Evolutionary conservation across 1,140 invertebrate genomes (phyloP).

Genomic region (Euura saliciscinereae): DNA sequence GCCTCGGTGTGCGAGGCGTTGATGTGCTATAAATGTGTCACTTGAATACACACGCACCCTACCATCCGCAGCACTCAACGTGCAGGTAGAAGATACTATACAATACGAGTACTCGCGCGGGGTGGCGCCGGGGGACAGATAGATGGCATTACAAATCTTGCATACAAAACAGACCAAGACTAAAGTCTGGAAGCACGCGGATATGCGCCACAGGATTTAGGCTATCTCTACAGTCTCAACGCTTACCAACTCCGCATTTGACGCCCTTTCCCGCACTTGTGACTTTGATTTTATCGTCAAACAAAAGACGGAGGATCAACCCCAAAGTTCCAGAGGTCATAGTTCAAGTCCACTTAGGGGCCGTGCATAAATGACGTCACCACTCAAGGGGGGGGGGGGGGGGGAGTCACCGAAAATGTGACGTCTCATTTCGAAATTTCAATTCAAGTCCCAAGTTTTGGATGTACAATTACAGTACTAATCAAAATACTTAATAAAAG

Average conservation of each 20-base stretch:
- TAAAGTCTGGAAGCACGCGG: slow-evolving; percentile 32
- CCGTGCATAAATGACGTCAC: too few species aligned
- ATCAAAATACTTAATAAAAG: too few species aligned
- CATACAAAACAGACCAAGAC: slow-evolving; percentile 41
- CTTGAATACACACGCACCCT: not conserved
- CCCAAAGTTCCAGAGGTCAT: too few species aligned
- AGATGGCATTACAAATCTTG: slow-evolving; percentile 32
- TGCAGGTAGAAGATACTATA: slow-evolving; percentile 25
- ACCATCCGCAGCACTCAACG: not conserved
- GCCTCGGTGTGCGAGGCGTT: not conserved
- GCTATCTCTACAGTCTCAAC: slow-evolving; percentile 28
- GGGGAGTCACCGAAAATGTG: too few species aligned
- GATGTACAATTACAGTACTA: too few species aligned
- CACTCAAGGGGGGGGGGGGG: too few species aligned
- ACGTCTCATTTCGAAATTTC: too few species aligned
- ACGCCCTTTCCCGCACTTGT: slow-evolving; percentile 11
- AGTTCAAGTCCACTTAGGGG: too few species aligned
- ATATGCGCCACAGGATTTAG: slow-evolving; percentile 42
- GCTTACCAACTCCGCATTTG: slow-evolving; percentile 14
- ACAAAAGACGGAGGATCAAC: too few species aligned
- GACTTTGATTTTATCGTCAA: too few species aligned
- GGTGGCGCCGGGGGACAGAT: slow-evolving; percentile 27
- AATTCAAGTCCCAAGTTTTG: too few species aligned
- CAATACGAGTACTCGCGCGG: slow-evolving; percentile 27
- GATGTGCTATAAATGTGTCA: not conserved